Evolutionary conservation across 2,797 vertebrate genomes (phyloP).

Genomic region (Falco peregrinus): DNA sequence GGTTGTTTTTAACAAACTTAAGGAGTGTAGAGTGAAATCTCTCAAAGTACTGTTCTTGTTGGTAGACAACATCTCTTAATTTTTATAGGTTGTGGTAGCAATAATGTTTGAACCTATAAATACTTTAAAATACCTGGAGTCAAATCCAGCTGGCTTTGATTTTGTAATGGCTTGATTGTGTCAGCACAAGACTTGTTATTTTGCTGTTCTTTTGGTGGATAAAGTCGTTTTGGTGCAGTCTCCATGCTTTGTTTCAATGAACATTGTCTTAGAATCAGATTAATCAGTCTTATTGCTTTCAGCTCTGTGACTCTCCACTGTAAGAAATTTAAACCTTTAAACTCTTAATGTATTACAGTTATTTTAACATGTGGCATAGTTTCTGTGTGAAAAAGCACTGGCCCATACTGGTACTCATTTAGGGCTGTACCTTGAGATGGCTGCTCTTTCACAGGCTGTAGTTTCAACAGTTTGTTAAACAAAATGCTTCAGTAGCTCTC

Average conservation of each 20-base stretch:
- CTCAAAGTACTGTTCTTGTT: not conserved
- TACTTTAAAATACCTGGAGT: not conserved
- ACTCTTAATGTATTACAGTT: not conserved
- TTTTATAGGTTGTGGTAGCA: not conserved
- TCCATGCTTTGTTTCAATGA: not conserved
- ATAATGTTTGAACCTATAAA: not conserved
- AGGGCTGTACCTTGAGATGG: not conserved
- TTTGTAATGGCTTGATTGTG: not conserved
- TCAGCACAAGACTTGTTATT: not conserved
- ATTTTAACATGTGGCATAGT: not conserved
- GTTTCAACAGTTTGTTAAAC: not conserved
- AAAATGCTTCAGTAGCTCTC: not conserved
- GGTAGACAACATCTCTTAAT: not conserved
- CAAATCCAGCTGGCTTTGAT: not conserved
- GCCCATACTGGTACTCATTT: not conserved
- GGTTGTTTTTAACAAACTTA: not conserved
- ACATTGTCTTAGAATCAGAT: not conserved
- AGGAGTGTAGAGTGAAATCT: not conserved
- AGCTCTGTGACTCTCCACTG: not conserved
- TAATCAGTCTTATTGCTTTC: not conserved
- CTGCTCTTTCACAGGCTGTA: not conserved
- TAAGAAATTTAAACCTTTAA: not conserved
- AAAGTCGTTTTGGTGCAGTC: not conserved
- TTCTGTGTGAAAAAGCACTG: not conserved
- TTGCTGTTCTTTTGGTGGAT: not conserved